A percentile compares a stretch with the other conserved stretches of the same genome.
Evolutionary conservation across 2,113 vertebrate genomes (phyloP).

Genomic region (Camelus dromedarius): DNA sequence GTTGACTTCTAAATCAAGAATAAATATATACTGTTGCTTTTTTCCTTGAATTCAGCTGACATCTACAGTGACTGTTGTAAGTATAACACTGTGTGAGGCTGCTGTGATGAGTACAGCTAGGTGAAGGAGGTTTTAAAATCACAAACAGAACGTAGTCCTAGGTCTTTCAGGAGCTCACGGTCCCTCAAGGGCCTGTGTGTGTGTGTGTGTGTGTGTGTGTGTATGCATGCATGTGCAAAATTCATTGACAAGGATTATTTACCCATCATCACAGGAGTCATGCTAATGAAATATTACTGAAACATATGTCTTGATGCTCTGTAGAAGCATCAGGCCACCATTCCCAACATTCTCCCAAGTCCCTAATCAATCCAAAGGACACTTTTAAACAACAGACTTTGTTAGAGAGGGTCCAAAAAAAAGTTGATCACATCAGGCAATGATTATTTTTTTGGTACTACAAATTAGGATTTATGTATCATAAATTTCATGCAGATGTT

Average conservation of each 20-base stretch:
- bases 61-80: not conserved
- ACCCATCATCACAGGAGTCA: not conserved
- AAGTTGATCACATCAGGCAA: not conserved
- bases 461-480: not conserved
- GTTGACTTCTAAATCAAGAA: conserved; percentile 6
- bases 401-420: not conserved
- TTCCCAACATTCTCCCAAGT: not conserved
- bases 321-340: not conserved
- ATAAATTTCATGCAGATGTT: not conserved
- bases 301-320: not conserved
- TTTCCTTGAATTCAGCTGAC: not conserved
- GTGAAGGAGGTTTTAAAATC: not conserved
- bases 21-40: not conserved
- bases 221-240: not conserved
- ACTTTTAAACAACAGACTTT: not conserved
- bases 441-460: not conserved
- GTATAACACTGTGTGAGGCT: not conserved
- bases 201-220: not conserved
- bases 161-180: not conserved
- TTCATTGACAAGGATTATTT: not conserved
- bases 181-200: too few relatives aligned
- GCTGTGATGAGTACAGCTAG: not conserved
- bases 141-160: not conserved
- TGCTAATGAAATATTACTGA: not conserved
- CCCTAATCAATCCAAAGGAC: not conserved